Evolutionary conservation across 2,888 invertebrate species (phyloP).

Genomic region (Entomobrya multifasciata): DNA sequence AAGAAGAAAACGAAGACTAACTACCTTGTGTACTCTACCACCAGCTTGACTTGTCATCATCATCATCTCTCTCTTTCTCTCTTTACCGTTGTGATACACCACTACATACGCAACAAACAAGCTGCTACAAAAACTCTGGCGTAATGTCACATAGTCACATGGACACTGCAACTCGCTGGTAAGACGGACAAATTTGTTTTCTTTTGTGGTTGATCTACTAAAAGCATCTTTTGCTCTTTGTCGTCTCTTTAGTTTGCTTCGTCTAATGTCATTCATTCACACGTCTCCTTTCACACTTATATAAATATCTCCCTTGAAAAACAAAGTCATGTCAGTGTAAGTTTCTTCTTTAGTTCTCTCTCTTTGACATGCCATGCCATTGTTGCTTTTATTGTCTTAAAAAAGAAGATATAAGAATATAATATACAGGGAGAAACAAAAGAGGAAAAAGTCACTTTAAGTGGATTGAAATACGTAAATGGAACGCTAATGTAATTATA

Average conservation of each 20-base stretch:
- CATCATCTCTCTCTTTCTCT: too few relatives aligned
- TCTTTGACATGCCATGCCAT: too few relatives aligned
- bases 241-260: background rate
- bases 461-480: slow-evolving; percentile 18
- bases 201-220: slow-evolving; percentile 40
- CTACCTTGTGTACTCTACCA: slow-evolving; percentile 16
- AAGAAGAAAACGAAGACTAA: slow-evolving; percentile 17
- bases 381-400: background rate
- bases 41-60: slow-evolving; percentile 1
- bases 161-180: slow-evolving; percentile 21
- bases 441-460: background rate
- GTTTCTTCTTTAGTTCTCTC: too few relatives aligned
- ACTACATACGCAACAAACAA: background rate
- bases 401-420: too few relatives aligned
- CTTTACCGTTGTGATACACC: too few relatives aligned
- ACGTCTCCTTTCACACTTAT: background rate
- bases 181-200: slow-evolving; percentile 61
- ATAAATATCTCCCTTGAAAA: too few relatives aligned
- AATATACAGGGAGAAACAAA: too few relatives aligned
- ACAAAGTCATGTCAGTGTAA: too few relatives aligned
- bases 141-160: background rate
- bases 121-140: too few relatives aligned
- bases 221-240: slow-evolving; percentile 24
- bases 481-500: slow-evolving; percentile 40
- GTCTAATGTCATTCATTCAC: slow-evolving; percentile 21